A percentile compares a stretch with the other conserved stretches of the same genome.
Conservation (phyloP, 2,113 vertebrate species). For the Bubo scandiacus region DNA sequence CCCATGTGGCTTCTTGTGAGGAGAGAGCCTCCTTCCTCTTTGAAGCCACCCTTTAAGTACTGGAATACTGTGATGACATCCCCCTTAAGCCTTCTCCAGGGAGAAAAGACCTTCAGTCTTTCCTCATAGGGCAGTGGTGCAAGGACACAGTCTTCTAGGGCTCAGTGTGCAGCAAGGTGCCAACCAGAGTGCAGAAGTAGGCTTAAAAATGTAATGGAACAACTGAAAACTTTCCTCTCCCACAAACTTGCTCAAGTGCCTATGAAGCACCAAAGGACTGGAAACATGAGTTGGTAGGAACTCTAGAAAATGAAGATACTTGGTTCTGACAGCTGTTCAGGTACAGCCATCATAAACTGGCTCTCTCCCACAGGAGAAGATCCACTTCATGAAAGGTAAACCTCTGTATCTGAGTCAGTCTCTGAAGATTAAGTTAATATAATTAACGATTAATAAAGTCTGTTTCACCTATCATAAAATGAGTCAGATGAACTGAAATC, state of each 20-base stretch:
- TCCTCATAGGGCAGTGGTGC: neutral
- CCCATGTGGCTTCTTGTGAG: neutral
- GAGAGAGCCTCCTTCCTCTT: neutral
- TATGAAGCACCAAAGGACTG: neutral
- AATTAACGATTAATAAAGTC: neutral
- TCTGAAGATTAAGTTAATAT: neutral
- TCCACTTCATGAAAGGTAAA: neutral
- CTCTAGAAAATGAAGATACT: neutral
- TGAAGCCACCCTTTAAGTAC: neutral
- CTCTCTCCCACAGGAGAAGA: neutral
- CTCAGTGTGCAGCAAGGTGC: neutral
- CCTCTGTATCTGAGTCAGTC: neutral
- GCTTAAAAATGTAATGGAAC: neutral
- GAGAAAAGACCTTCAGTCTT: neutral
- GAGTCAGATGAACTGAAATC: conserved; percentile 5
- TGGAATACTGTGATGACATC: neutral
- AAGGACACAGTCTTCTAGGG: neutral
- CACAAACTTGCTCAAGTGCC: neutral
- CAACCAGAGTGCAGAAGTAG: neutral
- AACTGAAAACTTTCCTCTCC: neutral
- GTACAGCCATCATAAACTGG: neutral
- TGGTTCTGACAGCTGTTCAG: neutral
- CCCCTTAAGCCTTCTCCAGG: neutral
- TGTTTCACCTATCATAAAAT: neutral
- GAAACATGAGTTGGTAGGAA: neutral